A percentile compares a stretch with the other conserved stretches of the same genome.
These are phyloP conservation scores for Dysmachus trigonus DNA, from an alignment of 2,888 invertebrate species.

Conservation along the genomic window DNA sequence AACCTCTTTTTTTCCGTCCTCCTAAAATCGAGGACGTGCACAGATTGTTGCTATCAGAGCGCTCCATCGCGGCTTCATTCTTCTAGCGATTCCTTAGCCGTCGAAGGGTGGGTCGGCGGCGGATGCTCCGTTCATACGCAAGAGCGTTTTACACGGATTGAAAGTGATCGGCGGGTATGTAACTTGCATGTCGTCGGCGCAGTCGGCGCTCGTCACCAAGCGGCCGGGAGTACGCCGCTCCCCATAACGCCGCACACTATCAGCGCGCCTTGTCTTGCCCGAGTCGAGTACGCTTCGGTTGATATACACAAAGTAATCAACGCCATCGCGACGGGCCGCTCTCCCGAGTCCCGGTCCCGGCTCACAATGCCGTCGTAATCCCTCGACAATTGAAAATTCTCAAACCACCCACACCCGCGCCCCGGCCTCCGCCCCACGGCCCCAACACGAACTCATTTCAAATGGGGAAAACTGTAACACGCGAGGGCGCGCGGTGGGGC, in stretches of 20 bases:
- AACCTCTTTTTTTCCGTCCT: not conserved
- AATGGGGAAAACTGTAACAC: not conserved
- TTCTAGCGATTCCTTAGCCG: slow-evolving; percentile 18
- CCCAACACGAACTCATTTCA: not conserved
- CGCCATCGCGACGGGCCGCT: slow-evolving; percentile 42
- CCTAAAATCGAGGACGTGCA: not conserved
- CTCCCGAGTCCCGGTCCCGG: not conserved
- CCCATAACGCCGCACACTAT: not conserved
- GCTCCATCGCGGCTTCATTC: slow-evolving; percentile 12
- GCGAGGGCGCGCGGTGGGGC: not conserved
- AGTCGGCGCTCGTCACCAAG: not conserved
- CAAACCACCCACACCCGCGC: not conserved
- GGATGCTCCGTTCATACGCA: not conserved
- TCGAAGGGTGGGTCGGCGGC: not conserved
- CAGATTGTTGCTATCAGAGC: slow-evolving; percentile 31
- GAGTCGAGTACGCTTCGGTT: slow-evolving; percentile 43
- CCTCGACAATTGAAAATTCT: slow-evolving; percentile 32
- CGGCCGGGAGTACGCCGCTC: not conserved
- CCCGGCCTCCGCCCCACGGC: not conserved
- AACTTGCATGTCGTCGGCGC: not conserved
- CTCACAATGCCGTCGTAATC: slow-evolving; percentile 4
- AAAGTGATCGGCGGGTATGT: slow-evolving; percentile 26
- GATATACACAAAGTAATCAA: slow-evolving; percentile 49
- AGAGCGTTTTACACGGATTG: slow-evolving; percentile 26
- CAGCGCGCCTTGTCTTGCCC: slow-evolving; percentile 28